These are phyloP conservation scores for Galago senegalensis DNA, from an alignment of 2,797 vertebrate genomes.

Conservation along the genomic window DNA sequence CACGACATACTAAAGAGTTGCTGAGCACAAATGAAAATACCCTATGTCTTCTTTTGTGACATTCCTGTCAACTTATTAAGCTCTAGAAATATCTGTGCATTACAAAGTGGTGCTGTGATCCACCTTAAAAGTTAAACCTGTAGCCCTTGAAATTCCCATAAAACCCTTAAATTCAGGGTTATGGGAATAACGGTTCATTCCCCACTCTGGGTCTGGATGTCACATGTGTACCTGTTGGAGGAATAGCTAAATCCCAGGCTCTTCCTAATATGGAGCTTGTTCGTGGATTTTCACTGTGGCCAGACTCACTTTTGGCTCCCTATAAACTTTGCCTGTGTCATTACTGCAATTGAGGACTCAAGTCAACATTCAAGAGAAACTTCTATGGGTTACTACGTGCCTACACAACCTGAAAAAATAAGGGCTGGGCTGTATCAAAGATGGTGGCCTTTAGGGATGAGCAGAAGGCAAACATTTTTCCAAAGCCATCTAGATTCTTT, in stretches of 20 bases:
- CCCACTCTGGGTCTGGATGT: not conserved
- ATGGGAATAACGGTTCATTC: not conserved
- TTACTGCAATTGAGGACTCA: not conserved
- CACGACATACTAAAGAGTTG: conserved; percentile 49
- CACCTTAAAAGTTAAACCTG: not conserved
- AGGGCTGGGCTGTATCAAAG: not conserved
- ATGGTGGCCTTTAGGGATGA: not conserved
- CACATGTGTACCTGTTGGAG: not conserved
- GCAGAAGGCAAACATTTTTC: not conserved
- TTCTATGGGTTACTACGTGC: not conserved
- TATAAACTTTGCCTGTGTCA: not conserved
- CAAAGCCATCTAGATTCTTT: not conserved
- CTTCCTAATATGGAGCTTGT: not conserved
- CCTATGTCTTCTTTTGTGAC: conserved; percentile 32
- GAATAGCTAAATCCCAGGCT: not conserved
- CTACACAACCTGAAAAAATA: not conserved
- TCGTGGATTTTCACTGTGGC: not conserved
- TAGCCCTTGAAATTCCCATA: not conserved
- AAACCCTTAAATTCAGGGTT: not conserved
- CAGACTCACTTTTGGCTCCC: not conserved
- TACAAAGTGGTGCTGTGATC: not conserved
- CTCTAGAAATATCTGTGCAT: not conserved
- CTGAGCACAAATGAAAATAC: not conserved
- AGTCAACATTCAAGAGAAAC: not conserved
- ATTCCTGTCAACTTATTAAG: not conserved